These are phyloP conservation scores for Metaphire vulgaris DNA, from an alignment of 1,140 invertebrate species.

Conservation along the genomic window DNA sequence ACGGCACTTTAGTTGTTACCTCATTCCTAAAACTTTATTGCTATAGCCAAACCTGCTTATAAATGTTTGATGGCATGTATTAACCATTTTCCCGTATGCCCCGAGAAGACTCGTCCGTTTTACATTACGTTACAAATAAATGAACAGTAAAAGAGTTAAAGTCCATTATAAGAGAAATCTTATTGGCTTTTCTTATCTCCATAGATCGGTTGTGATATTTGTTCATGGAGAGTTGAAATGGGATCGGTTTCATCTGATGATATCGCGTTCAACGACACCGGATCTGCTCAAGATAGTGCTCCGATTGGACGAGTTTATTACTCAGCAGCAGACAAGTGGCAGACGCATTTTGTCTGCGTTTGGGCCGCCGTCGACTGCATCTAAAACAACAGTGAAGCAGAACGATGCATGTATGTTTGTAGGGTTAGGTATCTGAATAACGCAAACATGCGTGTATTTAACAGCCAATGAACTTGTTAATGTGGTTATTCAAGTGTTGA, in stretches of 20 bases:
- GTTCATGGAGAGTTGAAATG: slow-evolving; percentile 83
- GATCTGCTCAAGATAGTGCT: slow-evolving; percentile 93
- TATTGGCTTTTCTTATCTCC: not conserved
- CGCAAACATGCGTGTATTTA: not conserved
- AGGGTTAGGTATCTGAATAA: not conserved
- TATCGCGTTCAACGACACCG: slow-evolving; percentile 89
- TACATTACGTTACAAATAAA: too few relatives aligned
- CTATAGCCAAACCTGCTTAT: too few relatives aligned
- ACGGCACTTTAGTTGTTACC: too few relatives aligned
- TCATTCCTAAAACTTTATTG: too few relatives aligned
- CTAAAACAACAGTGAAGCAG: slow-evolving; percentile 3
- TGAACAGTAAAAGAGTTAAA: too few relatives aligned
- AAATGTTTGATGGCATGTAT: too few relatives aligned
- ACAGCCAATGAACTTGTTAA: too few relatives aligned
- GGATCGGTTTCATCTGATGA: slow-evolving; percentile 85
- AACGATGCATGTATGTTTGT: slow-evolving; percentile 17
- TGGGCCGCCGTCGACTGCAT: not conserved
- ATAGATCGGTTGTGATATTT: slow-evolving; percentile 83
- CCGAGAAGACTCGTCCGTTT: too few relatives aligned
- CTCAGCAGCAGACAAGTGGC: slow-evolving; percentile 49
- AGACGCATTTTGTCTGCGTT: slow-evolving; percentile 37
- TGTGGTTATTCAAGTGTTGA: too few relatives aligned
- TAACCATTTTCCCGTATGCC: too few relatives aligned
- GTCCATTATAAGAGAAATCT: too few relatives aligned
- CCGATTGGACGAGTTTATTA: slow-evolving; percentile 92